Evolutionary conservation across 2,113 vertebrate species (phyloP).

Genomic region (Cettia cetti): DNA sequence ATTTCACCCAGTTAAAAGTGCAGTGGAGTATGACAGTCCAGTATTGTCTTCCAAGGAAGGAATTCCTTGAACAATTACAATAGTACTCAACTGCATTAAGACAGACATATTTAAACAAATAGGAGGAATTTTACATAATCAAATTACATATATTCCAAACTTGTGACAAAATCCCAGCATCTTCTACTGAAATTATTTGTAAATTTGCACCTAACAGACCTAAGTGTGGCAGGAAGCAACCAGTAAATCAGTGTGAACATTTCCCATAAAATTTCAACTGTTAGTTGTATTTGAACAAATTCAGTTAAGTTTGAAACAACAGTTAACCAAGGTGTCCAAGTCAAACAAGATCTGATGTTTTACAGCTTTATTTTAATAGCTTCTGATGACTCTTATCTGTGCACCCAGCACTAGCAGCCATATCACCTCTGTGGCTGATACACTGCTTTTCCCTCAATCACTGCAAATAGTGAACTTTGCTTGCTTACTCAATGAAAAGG

Average conservation of each 20-base stretch:
- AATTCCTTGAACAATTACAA: background rate
- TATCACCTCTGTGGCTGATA: background rate
- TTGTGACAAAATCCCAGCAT: background rate
- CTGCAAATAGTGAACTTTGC: background rate
- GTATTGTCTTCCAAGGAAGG: background rate
- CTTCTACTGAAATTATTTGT: background rate
- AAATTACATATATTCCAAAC: background rate
- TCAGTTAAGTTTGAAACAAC: background rate
- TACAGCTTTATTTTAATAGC: conserved; percentile 9
- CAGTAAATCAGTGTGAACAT: background rate
- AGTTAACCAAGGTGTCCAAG: background rate
- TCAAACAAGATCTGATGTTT: background rate
- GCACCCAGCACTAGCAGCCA: background rate
- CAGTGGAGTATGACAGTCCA: background rate
- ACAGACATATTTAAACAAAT: background rate
- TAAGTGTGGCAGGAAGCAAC: background rate
- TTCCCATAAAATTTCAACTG: background rate
- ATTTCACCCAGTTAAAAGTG: background rate
- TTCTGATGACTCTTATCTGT: background rate
- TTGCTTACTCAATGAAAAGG: background rate
- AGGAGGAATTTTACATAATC: background rate
- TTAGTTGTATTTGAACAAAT: background rate
- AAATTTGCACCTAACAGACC: background rate
- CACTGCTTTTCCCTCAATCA: background rate
- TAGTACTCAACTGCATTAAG: background rate